A percentile compares a stretch with the other conserved stretches of the same genome.
Conservation (phyloP, 2,797 vertebrate species). For the Myotis vivesi region DNA sequence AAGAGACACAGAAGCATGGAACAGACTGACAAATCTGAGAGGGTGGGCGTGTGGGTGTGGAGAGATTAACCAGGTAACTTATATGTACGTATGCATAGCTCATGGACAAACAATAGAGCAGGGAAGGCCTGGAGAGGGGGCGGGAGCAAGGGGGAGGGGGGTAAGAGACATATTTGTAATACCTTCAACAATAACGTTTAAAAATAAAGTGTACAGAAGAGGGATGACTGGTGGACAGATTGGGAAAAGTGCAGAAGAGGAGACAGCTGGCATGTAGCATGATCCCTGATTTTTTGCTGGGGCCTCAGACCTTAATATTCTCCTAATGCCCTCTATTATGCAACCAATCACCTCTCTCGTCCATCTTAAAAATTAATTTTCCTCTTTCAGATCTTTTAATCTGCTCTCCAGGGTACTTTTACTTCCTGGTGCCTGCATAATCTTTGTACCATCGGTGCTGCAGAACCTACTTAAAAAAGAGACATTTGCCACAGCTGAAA, state of each 20-base stretch:
- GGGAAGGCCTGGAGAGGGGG: too few species aligned
- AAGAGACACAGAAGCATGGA: too few species aligned
- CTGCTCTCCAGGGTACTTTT: conserved; percentile 17
- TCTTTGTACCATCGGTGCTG: conserved; percentile 37
- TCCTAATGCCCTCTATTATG: neutral
- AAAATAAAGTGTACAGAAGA: neutral
- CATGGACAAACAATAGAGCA: too few species aligned
- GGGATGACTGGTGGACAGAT: neutral
- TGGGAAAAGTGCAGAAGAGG: neutral
- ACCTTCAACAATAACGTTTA: too few species aligned
- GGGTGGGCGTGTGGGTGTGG: too few species aligned
- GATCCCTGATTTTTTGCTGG: conserved; percentile 10
- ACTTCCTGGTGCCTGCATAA: conserved; percentile 8
- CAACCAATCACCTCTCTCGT: conserved; percentile 13
- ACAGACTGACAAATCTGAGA: too few species aligned
- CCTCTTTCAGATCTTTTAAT: conserved; percentile 29
- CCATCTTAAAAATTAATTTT: conserved; percentile 48
- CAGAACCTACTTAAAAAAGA: conserved; percentile 39
- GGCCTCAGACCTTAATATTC: conserved; percentile 30
- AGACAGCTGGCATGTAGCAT: neutral
- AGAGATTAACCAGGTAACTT: too few species aligned
- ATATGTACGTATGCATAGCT: too few species aligned
- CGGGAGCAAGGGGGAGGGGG: too few species aligned
- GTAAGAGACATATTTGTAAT: too few species aligned
- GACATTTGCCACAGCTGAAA: conserved; percentile 30